Evolutionary conservation across 2,113 vertebrate genomes (phyloP).

Genomic region (Calyptomena viridis): DNA sequence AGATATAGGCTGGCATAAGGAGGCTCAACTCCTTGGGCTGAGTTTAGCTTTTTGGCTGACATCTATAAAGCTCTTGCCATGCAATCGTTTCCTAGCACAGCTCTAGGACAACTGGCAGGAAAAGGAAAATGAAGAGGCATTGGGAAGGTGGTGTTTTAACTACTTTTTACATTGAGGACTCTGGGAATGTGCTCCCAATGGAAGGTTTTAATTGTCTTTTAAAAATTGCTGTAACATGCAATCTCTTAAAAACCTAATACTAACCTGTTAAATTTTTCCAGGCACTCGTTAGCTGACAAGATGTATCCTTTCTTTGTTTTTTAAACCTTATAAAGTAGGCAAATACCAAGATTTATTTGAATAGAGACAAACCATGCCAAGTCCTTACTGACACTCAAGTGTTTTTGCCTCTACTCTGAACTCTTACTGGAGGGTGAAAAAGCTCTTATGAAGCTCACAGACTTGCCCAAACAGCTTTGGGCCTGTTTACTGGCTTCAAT

Average conservation of each 20-base stretch:
- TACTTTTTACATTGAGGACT: background rate
- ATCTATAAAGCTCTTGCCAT: background rate
- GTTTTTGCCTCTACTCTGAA: background rate
- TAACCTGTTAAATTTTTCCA: conserved; percentile 50
- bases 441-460: background rate
- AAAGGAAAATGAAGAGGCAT: background rate
- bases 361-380: conserved; percentile 34
- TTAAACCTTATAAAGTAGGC: conserved; percentile 6
- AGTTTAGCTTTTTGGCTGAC: background rate
- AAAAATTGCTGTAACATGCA: background rate
- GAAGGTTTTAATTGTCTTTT: conserved; percentile 36
- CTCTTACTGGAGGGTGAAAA: conserved; percentile 11
- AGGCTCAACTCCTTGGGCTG: background rate
- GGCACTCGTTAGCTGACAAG: conserved; percentile 10
- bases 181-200: background rate
- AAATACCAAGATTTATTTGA: conserved; percentile 53
- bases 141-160: background rate
- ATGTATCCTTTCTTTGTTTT: background rate
- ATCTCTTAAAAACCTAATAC: conserved; percentile 37
- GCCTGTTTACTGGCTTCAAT: background rate
- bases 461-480: conserved; percentile 54
- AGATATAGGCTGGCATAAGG: background rate
- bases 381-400: background rate
- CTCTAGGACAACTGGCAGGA: background rate
- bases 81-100: background rate